Evolutionary conservation across 30 jellyfish, hydroid and myxozoan species (phyloP), one percentile per base, ranked within the genome.

Genomic region (Aurelia aurita complex sp. Pacific): DNA sequence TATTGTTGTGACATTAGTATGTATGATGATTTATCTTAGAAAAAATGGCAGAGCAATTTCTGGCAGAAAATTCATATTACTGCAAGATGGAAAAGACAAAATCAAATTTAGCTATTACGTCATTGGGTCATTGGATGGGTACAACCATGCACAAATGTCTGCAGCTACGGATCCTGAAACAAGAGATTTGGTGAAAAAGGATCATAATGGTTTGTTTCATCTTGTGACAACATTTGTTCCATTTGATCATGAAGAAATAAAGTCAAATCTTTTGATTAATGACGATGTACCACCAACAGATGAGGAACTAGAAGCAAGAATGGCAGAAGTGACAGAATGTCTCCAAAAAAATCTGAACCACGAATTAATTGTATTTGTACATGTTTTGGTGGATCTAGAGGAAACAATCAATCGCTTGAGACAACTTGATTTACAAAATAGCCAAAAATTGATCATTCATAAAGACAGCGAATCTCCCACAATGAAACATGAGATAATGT

Each of bases 401-500:
- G 95, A 82, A 32, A 72, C 88, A 14, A 43, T 79, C n/a, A 77
- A 53, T 40, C 88, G 72, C 72, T 71, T 92, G 68, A 72, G 64
- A 55, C 34, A 59, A 29, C 84, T 92, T 23, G 73, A 81, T 60
- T 63, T 92, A 46, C 29, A 32, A n/a, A 87, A 87, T 69, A 73
- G 90, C 15, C 74, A 81, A 16, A 92, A 87, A 62, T 32, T 92
- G 69, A 74, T 92, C 17, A 73, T 92, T 17, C 98, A 92, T 71
- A 32, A 87, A 78, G 81, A 73, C n/a, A 76, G 67, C 35, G 97
- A 95, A 33, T 79, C 93, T n/a, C 98, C 98, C 10, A 92, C 98
- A 13, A 73, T 84, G 73, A 82, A 74, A 46, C 89, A 86, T 12
- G 90, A 85, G 76, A 63, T 92, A 15, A 79, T 38, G 70, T 92